Conservation (phyloP, 2,113 vertebrate species). For the Pterocles orientalis region DNA sequence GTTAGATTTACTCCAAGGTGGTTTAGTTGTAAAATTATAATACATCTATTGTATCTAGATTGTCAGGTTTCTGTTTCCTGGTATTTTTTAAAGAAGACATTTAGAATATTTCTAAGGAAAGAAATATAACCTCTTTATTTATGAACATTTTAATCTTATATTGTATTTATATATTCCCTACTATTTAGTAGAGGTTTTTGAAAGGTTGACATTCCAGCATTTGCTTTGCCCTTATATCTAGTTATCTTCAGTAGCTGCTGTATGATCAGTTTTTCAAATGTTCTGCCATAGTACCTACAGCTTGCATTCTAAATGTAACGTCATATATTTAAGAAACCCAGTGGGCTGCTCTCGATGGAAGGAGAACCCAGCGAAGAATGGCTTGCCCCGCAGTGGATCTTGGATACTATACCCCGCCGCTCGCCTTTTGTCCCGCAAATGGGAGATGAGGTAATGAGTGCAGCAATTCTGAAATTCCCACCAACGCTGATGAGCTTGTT, state of each 20-base stretch:
- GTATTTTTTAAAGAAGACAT: neutral
- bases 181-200: neutral
- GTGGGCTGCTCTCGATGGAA: conserved; percentile 83
- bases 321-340: conserved; percentile 79
- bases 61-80: neutral
- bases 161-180: neutral
- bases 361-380: conserved; percentile 89
- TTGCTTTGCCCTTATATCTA: neutral
- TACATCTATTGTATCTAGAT: neutral
- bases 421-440: conserved; percentile 98
- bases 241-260: neutral
- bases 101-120: neutral
- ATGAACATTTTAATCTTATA: neutral
- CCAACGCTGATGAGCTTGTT: neutral
- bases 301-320: neutral
- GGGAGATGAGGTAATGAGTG: conserved; percentile 90
- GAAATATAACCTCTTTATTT: neutral
- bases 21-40: neutral
- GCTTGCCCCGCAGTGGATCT: conserved; percentile 93
- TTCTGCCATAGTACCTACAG: neutral
- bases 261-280: fast-evolving
- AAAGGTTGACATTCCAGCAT: neutral
- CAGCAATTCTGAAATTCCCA: neutral
- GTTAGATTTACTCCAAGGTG: neutral
- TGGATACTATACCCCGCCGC: conserved; percentile 89